Evolutionary conservation across 2,888 invertebrate genomes (phyloP), one percentile per base, ranked within the genome.

Genomic region (Drosophila austrosaltans): DNA sequence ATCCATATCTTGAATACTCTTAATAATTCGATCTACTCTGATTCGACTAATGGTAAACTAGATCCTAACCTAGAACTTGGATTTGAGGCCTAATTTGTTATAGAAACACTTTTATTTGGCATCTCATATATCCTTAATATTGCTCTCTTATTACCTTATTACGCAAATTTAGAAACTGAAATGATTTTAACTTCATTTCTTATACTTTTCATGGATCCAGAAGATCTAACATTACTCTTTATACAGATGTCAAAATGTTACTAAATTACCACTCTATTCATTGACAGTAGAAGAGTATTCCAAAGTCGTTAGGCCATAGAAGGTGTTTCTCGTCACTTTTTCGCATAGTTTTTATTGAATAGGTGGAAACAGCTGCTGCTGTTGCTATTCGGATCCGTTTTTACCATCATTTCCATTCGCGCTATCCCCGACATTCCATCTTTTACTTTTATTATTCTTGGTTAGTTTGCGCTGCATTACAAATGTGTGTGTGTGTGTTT

Each of bases 381-480:
- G 0, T 6, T 28, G 36, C 36, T 28, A 44, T 42, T 44, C 69
- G 5, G 58, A 61, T 61, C 48, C 40, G 53, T 28, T 25, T 54
- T 69, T 59, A 36, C 64, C 65, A 75, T 75, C 76, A 82, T 85
- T 85, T 85, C 82, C 75, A 81, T 85, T 77, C 79, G 71, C 75
- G 5, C 8, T 32, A 48, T 20, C 22, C 39, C 56, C 16, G 10
- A 7, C 25, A 25, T 10, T 3, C 20, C 58, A 39, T 44, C 39
- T 5, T 65, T 62, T 69, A 63, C 54, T 70, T 73, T 82, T 86
- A 78, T 71, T 72, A 78, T 82, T 83, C 72, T 74, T 76, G 78
- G 70, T 77, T 77, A 72, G 77, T 74, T 79, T 77, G 59, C 60
- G 72, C 69, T 77, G 77, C 80, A 75, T 79, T 77, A 82, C 71